A percentile compares a stretch with the other conserved stretches of the same genome.
phyloP scores from a whole-genome alignment of 2,888 invertebrate species.

The Thalpophila matura region DNA sequence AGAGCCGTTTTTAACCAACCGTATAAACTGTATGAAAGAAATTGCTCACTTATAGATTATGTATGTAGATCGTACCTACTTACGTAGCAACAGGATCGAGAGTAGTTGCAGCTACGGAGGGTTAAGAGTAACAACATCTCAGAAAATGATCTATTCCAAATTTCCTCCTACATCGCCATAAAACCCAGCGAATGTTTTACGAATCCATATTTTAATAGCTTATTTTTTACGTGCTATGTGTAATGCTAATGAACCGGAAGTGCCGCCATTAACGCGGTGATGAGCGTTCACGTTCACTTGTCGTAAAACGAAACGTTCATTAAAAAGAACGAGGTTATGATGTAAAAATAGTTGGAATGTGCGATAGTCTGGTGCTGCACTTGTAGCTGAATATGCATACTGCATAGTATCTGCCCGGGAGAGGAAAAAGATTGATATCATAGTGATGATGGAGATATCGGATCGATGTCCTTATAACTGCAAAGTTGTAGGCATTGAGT shows the following conservation, averaged over 20 bases:
- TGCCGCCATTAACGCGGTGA: slow-evolving; percentile 56
- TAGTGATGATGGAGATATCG: too few species aligned
- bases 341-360: slow-evolving; percentile 57
- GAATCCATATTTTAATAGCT: slow-evolving; percentile 56
- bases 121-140: background rate
- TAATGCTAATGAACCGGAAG: slow-evolving; percentile 67
- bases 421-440: too few species aligned
- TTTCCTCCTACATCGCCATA: slow-evolving; percentile 27
- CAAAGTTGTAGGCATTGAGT: too few species aligned
- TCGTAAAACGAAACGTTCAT: slow-evolving; percentile 66
- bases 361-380: slow-evolving; percentile 7
- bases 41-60: too few species aligned
- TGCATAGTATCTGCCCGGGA: too few species aligned
- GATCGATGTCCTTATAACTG: too few species aligned
- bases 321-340: slow-evolving; percentile 65
- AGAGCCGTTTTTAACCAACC: too few species aligned
- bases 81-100: too few species aligned
- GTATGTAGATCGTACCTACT: too few species aligned
- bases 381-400: background rate
- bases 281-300: slow-evolving; percentile 66
- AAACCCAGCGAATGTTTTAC: slow-evolving; percentile 57
- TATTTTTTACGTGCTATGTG: slow-evolving; percentile 53
- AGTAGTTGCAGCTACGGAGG: background rate
- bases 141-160: slow-evolving; percentile 29
- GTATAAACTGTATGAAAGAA: too few species aligned